Percentiles rank a stretch among this genome's conserved stretches.
phyloP scores from a whole-genome alignment of 2,797 vertebrate genomes.

The Sebastes minor region DNA sequence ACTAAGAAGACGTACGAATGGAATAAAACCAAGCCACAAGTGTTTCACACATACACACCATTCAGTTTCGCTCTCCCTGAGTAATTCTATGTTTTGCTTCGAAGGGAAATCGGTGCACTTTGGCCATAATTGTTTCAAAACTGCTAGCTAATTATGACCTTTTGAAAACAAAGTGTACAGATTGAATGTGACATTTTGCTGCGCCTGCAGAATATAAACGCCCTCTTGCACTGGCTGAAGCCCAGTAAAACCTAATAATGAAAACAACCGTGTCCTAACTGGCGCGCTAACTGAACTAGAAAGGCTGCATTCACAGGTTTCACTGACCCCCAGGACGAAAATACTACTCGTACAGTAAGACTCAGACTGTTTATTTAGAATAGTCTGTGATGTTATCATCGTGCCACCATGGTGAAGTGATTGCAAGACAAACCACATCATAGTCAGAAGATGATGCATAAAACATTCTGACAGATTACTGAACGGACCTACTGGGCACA shows the following conservation, averaged over 20 bases:
- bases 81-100: slow-evolving; percentile 72
- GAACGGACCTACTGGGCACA: too few species aligned
- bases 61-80: slow-evolving; percentile 50
- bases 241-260: slow-evolving; percentile 66
- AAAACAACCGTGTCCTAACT: slow-evolving; percentile 58
- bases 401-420: not conserved
- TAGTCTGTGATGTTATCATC: not conserved
- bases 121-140: slow-evolving; percentile 77
- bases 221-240: slow-evolving; percentile 55
- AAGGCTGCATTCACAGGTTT: slow-evolving; percentile 18
- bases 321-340: slow-evolving; percentile 35
- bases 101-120: slow-evolving; percentile 75
- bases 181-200: slow-evolving; percentile 76
- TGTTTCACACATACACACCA: slow-evolving; percentile 59
- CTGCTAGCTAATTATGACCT: slow-evolving; percentile 77
- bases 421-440: not conserved
- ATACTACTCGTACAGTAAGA: not conserved
- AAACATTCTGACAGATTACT: too few species aligned
- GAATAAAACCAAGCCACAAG: slow-evolving; percentile 56
- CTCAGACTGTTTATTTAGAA: not conserved
- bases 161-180: slow-evolving; percentile 72
- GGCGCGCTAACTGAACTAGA: slow-evolving; percentile 27
- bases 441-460: not conserved
- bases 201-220: slow-evolving; percentile 68
- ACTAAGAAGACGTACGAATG: slow-evolving; percentile 28